Base-by-base conservation (phyloP, 1,140 invertebrate species). In the Aphelenchoides avenae region DNA sequence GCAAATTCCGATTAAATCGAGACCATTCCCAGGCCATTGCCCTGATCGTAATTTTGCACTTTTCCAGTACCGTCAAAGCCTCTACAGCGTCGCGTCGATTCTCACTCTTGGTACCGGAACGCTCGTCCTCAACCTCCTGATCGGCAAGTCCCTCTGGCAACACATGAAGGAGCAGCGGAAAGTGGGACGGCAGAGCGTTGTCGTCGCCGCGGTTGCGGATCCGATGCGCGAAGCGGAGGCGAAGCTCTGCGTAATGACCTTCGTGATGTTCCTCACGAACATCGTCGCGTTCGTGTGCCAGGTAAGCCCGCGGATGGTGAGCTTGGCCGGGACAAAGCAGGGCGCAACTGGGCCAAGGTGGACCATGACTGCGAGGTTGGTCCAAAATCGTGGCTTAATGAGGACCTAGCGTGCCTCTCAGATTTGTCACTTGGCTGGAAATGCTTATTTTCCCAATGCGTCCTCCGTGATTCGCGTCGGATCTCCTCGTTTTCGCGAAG, bases 211-310 rank as follows among this genome's bases (percentile, higher is more conserved):
- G 3, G 43, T 15, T 24, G 43, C 15, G 3, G 3, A 46, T 22
- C 7, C 18, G 26, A 41, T 7, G 26, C 43, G 34, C 15, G 43
- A 46, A 11, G 43, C 43, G n/a, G 43, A 46, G n/a, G 13, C 24
- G 5, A 46, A 46, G 34, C 43, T 46, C 5, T 46, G 43, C 43
- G 29, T 46, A 3, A 46, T 46, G 3, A 46, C 43, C 4, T 46
- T 46, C 13, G 34, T 30, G 15, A 5, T 46, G 3, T 15, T 46
- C 3, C 26, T 46, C 5, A 46, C 43, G 5, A 46, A 46, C 34
- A 18, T 46, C 34, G 43, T 46, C n/a, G 43, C 26, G 5, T 13
- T 46, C 5, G 43, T 46, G 5, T 46, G 43, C 34, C 43, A 46
- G 43, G 43, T 46, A 46, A 36, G n/a, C n/a, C n/a, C n/a, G n/a